These are phyloP conservation scores for Scaptomyza reducta DNA, from an alignment of 2,888 invertebrate genomes.

Conservation along the genomic window DNA sequence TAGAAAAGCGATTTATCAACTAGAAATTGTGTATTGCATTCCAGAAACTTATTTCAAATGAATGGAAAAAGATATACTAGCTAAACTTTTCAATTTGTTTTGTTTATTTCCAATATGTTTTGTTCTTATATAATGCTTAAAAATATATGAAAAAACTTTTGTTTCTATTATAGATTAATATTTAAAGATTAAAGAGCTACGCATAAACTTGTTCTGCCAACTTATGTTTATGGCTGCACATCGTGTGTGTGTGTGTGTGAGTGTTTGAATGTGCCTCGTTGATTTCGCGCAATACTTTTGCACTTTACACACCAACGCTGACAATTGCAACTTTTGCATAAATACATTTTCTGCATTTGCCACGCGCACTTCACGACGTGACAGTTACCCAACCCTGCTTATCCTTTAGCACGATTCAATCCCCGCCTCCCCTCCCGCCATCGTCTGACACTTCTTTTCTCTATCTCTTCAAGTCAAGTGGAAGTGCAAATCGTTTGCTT, in stretches of 20 bases:
- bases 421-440: not conserved
- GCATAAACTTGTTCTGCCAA: conserved; percentile 12
- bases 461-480: conserved; percentile 59
- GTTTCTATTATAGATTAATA: too few relatives aligned
- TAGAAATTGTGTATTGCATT: not conserved
- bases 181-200: not conserved
- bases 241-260: not conserved
- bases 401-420: not conserved
- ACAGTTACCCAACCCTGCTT: not conserved
- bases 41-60: not conserved
- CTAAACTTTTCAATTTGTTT: not conserved
- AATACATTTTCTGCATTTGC: conserved; percentile 76
- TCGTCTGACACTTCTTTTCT: not conserved
- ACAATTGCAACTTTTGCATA: conserved; percentile 80
- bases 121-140: too few relatives aligned
- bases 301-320: conserved; percentile 57
- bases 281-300: conserved; percentile 67
- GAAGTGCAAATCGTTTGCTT: conserved; percentile 53
- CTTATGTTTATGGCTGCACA: conserved; percentile 1
- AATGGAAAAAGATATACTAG: not conserved
- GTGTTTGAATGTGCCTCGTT: conserved; percentile 38
- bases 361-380: conserved; percentile 46
- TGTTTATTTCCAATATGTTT: not conserved
- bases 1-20: not conserved
- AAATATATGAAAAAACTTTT: too few relatives aligned